Evolutionary conservation across 2,888 invertebrate genomes (phyloP).

Genomic region (Oxycera nigricornis): DNA sequence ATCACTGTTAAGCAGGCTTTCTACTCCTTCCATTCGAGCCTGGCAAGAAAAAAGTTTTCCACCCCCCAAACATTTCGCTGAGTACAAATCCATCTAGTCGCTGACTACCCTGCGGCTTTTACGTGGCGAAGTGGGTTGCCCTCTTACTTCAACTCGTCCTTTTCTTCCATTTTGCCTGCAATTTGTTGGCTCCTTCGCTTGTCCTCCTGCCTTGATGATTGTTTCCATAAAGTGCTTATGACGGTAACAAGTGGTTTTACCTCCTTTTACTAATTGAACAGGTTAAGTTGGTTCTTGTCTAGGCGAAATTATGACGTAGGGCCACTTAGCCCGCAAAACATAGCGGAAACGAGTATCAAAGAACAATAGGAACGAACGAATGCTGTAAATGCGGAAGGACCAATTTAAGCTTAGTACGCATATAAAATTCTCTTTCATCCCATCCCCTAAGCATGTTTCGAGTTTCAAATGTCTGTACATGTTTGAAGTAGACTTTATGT

Average conservation of each 20-base stretch:
- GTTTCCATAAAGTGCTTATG: conserved; percentile 32
- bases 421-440: neutral
- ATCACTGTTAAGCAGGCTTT: no score
- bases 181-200: neutral
- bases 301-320: neutral
- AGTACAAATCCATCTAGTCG: neutral
- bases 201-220: conserved; percentile 7
- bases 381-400: neutral
- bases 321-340: neutral
- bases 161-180: neutral
- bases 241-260: conserved; percentile 34
- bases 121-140: neutral
- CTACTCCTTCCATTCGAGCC: no score
- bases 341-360: neutral
- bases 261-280: conserved; percentile 31
- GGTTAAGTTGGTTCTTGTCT: conserved; percentile 31
- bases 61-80: neutral
- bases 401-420: neutral
- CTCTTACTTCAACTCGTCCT: neutral
- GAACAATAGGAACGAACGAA: neutral
- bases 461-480: neutral
- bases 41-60: no score
- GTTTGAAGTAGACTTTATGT: no score
- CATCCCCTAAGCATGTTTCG: neutral
- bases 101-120: neutral